phyloP scores from a whole-genome alignment of 2,888 invertebrate genomes.

The Blastobasis lacticolella region DNA sequence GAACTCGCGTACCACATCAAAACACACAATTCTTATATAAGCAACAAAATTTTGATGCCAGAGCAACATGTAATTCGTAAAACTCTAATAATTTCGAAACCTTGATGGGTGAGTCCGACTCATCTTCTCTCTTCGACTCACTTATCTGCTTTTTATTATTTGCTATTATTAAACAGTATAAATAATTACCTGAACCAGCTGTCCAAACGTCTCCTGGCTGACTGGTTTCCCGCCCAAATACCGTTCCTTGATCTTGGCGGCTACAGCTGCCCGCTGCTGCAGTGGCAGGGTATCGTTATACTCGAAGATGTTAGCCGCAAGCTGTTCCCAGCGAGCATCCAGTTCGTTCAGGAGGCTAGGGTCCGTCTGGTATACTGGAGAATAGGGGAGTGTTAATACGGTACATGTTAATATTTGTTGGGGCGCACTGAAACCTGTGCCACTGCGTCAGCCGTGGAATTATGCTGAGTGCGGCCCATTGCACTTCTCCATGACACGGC shows the following conservation, averaged over 20 bases:
- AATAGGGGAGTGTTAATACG: too few species aligned
- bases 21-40: too few species aligned
- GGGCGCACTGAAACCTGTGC: background rate
- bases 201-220: conserved; percentile 52
- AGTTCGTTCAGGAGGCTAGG: conserved; percentile 61
- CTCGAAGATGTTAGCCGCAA: conserved; percentile 77
- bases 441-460: background rate
- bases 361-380: conserved; percentile 43
- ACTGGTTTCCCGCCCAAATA: conserved; percentile 72
- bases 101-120: too few species aligned
- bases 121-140: too few species aligned
- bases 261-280: conserved; percentile 51
- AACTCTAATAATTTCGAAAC: too few species aligned
- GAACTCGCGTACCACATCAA: too few species aligned
- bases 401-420: background rate
- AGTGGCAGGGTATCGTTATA: conserved; percentile 74
- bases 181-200: conserved; percentile 46
- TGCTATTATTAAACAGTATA: too few species aligned
- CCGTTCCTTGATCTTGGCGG: conserved; percentile 67
- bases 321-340: conserved; percentile 72
- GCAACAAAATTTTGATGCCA: too few species aligned
- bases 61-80: too few species aligned
- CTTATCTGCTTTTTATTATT: too few species aligned
- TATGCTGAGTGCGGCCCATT: too few species aligned
- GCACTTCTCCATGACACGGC: too few species aligned